Evolutionary conservation across 2,113 vertebrate species (phyloP), one percentile per base, ranked within the genome.

Genomic region (Channa argus): DNA sequence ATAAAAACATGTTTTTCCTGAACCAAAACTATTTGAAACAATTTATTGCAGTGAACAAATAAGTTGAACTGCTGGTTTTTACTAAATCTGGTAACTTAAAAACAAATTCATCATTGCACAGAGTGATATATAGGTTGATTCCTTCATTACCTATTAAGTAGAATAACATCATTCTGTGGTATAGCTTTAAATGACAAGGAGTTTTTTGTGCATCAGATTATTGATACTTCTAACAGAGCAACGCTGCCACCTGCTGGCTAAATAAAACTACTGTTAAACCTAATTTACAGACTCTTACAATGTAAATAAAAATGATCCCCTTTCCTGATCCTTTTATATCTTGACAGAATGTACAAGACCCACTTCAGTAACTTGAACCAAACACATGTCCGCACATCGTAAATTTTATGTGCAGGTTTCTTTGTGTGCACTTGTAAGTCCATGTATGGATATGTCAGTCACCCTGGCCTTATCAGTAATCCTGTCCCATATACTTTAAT

Each of bases 211-310:
- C 8, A 1, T 50, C 5, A 9, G 45, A 5, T 33, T 0, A 8
- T 36, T 52, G 8, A 79, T 34, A 45, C 14, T 1, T 59, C 10
- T 24, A 55, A 74, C 52, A 14, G 69, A 43, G n/a, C 55, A 65
- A 70, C 3, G 5, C 39, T 63, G 46, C 81, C 84, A 85, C 70
- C 90, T 92, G 77, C 61, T 88, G 91, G 86, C 3, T 13, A 47
- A 14, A 39, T 46, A 2, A 3, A 37, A 4, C 3, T 7, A 72
- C 47, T 56, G 36, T 5, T n/a, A n/a, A 62, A 63, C 2, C 2
- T n/a, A 61, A 64, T 39, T 15, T 4, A 58, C n/a, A 43, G 24
- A 7, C 24, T n/a, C 52, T 54, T 4, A 7, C 14, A 0, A 11
- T 56, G 44, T 51, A 51, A 77, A 73, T 47, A 12, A 51, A 77